phyloP scores from a whole-genome alignment of 2,888 invertebrate species.

The Diaphora mendica region DNA sequence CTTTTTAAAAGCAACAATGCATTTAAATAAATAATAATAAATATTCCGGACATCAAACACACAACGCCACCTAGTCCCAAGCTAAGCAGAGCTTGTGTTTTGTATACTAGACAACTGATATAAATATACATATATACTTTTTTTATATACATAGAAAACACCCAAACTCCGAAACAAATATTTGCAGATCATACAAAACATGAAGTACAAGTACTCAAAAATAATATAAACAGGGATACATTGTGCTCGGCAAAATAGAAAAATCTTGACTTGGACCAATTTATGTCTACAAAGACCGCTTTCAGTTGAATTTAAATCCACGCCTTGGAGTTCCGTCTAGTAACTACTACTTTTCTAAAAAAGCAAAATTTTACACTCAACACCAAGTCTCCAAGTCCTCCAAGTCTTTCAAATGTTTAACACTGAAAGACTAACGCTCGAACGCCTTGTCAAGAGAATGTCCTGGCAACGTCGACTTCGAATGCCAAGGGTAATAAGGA shows the following conservation, averaged over 20 bases:
- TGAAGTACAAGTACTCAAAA: slow-evolving; percentile 17
- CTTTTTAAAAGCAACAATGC: not conserved
- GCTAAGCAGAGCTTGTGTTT: too few species aligned
- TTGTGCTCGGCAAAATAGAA: slow-evolving; percentile 13
- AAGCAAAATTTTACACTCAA: slow-evolving; percentile 42
- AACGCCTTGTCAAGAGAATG: slow-evolving; percentile 49
- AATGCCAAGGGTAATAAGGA: slow-evolving; percentile 43
- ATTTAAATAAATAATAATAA: too few species aligned
- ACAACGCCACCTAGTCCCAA: too few species aligned
- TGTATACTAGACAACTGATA: too few species aligned
- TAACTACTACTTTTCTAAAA: slow-evolving; percentile 34
- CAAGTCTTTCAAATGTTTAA: too few species aligned
- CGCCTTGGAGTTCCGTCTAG: slow-evolving; percentile 23
- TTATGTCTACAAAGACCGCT: slow-evolving; percentile 39
- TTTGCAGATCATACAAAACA: too few species aligned
- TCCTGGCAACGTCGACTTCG: slow-evolving; percentile 34
- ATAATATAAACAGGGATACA: slow-evolving; percentile 14
- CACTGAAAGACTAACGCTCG: slow-evolving; percentile 33
- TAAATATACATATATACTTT: too few species aligned
- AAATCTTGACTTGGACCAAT: slow-evolving; percentile 39
- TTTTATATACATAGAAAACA: too few species aligned
- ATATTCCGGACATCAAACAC: too few species aligned
- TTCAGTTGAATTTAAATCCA: slow-evolving; percentile 47
- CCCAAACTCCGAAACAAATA: too few species aligned
- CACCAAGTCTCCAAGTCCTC: slow-evolving; percentile 38